phyloP scores from a whole-genome alignment of 2,113 vertebrate genomes.

The Naja naja region DNA sequence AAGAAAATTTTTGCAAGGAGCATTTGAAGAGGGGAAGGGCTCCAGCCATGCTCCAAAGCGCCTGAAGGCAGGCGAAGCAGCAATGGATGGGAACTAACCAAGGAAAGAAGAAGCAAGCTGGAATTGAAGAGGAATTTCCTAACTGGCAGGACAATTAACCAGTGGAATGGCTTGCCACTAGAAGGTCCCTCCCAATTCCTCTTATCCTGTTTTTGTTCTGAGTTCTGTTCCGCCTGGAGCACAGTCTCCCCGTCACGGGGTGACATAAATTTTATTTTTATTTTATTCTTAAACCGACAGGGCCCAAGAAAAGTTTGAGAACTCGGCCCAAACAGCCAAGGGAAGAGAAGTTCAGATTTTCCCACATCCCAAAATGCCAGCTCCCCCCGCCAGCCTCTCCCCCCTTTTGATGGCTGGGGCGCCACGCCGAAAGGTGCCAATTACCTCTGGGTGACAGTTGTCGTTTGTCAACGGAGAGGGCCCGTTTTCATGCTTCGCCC shows the following conservation, averaged over 20 bases:
- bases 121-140: neutral
- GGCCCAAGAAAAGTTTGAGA: neutral
- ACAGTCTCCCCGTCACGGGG: neutral
- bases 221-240: neutral
- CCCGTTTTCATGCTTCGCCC: slow-evolving; percentile 73
- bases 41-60: too few species aligned
- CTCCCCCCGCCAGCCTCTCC: too few species aligned
- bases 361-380: too few species aligned
- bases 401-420: neutral
- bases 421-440: neutral
- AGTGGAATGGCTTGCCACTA: neutral
- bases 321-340: neutral
- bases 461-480: slow-evolving; percentile 83
- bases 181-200: neutral
- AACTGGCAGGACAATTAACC: neutral
- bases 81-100: neutral
- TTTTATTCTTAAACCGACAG: neutral
- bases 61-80: too few species aligned
- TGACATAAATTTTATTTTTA: neutral
- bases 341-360: neutral
- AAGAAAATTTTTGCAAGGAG: neutral
- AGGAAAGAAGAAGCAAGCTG: neutral
- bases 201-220: neutral
- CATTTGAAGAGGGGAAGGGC: too few species aligned
- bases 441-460: slow-evolving; percentile 83